Evolutionary conservation across 2,113 vertebrate species (phyloP).

Genomic region (Lampris incognitus): DNA sequence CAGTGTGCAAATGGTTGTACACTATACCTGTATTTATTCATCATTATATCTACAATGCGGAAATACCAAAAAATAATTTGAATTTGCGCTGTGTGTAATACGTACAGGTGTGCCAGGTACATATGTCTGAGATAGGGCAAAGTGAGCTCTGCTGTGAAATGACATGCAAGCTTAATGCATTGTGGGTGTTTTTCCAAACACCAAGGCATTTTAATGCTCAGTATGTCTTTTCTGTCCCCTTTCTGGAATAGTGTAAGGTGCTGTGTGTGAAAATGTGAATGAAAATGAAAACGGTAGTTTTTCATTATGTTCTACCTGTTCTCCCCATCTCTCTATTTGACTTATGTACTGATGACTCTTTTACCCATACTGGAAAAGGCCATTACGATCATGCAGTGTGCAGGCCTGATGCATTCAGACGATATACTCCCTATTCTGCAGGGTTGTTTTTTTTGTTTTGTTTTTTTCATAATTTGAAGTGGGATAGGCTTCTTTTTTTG

Average conservation of each 20-base stretch:
- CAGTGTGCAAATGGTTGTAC: too few species aligned
- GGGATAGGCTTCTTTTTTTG: not conserved
- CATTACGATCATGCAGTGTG: slow-evolving; percentile 6
- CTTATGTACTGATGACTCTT: slow-evolving; percentile 29
- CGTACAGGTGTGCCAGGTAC: too few species aligned
- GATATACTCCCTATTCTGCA: slow-evolving; percentile 13
- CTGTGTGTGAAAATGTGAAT: slow-evolving; percentile 32
- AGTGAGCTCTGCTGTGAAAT: too few species aligned
- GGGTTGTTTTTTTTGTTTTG: not conserved
- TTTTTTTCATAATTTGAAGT: not conserved
- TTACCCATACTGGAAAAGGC: slow-evolving; percentile 59
- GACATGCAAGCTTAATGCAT: too few species aligned
- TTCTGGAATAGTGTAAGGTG: slow-evolving; percentile 22
- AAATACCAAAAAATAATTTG: too few species aligned
- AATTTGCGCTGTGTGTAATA: too few species aligned
- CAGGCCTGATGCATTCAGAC: slow-evolving; percentile 1
- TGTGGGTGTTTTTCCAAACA: slow-evolving; percentile 14
- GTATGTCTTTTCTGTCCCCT: slow-evolving; percentile 36
- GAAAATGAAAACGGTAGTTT: slow-evolving; percentile 49
- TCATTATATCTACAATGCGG: too few species aligned
- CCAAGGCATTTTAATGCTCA: slow-evolving; percentile 29
- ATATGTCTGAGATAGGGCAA: too few species aligned
- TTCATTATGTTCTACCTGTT: slow-evolving; percentile 32
- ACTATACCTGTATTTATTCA: too few species aligned
- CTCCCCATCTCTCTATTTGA: slow-evolving; percentile 27